Percentiles rank a stretch among this genome's conserved stretches.
These are phyloP conservation scores for Leucosticte australis DNA, from an alignment of 2,113 vertebrate genomes.

Conservation along the genomic window DNA sequence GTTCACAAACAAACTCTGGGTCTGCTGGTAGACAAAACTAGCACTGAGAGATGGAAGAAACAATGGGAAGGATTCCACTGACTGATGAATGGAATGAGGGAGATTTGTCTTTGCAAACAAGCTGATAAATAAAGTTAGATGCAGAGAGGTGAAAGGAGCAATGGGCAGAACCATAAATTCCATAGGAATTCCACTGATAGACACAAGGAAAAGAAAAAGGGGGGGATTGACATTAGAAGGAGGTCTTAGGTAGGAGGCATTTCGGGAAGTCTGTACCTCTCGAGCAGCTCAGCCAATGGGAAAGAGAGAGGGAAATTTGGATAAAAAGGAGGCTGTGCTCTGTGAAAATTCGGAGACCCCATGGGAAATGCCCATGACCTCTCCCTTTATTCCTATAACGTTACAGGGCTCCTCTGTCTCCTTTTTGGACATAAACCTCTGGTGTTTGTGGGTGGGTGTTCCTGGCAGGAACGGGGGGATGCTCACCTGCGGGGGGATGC, in stretches of 20 bases:
- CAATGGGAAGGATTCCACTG: not conserved
- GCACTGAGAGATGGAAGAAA: not conserved
- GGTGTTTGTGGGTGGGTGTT: not conserved
- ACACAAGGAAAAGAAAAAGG: not conserved
- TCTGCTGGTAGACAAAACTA: not conserved
- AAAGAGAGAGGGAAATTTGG: not conserved
- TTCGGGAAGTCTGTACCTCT: not conserved
- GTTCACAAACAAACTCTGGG: not conserved
- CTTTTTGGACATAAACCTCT: not conserved
- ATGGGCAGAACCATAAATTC: not conserved
- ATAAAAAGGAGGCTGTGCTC: not conserved
- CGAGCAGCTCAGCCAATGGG: not conserved
- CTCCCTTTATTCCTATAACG: not conserved
- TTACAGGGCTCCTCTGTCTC: not conserved
- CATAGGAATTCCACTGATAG: not conserved
- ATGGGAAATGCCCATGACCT: not conserved
- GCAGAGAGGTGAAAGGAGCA: not conserved
- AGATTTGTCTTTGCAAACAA: not conserved
- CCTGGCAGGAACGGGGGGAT: not conserved
- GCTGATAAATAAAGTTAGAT: not conserved
- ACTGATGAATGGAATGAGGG: not conserved
- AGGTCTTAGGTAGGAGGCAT: too few species aligned
- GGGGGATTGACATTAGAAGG: not conserved
- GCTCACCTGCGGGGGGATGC: not conserved
- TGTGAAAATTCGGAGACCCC: not conserved